Evolutionary conservation across 2,797 vertebrate genomes (phyloP).

Genomic region (Amniataba percoides): DNA sequence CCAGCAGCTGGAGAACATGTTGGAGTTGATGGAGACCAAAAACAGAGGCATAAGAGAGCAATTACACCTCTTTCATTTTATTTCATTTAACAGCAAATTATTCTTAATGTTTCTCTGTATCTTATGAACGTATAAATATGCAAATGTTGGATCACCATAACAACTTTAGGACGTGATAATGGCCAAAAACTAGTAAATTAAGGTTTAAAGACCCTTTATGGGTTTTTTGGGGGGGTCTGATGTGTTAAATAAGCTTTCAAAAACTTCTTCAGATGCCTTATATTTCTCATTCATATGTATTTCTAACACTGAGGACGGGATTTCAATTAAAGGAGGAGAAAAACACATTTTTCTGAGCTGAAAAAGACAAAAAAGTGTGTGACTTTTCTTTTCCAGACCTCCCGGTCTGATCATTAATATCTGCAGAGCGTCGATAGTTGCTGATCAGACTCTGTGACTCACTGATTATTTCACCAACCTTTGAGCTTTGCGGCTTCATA

Average conservation of each 20-base stretch:
- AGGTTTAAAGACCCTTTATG: not conserved
- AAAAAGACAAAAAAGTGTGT: not conserved
- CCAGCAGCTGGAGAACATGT: not conserved
- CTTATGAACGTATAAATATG: too few relatives aligned
- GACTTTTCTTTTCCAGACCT: too few relatives aligned
- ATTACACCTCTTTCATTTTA: too few relatives aligned
- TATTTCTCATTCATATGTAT: not conserved
- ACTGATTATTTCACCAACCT: constrained; percentile 37
- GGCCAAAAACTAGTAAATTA: not conserved
- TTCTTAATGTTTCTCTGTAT: too few relatives aligned
- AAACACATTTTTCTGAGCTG: not conserved
- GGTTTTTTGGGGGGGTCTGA: not conserved
- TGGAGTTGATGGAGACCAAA: not conserved
- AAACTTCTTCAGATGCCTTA: not conserved
- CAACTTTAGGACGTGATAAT: too few relatives aligned
- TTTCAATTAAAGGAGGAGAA: not conserved
- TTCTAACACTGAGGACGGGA: not conserved
- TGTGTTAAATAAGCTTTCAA: not conserved
- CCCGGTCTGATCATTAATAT: too few relatives aligned
- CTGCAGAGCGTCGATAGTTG: constrained; percentile 31
- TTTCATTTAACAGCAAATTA: too few relatives aligned
- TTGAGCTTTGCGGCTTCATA: constrained; percentile 44
- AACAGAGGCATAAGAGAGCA: not conserved
- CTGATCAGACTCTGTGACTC: constrained; percentile 49
- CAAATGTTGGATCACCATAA: too few relatives aligned